A percentile compares a stretch with the other conserved stretches of the same genome.
Evolutionary conservation across 2,888 invertebrate species (phyloP).

Genomic region (Calameuta idolon): DNA sequence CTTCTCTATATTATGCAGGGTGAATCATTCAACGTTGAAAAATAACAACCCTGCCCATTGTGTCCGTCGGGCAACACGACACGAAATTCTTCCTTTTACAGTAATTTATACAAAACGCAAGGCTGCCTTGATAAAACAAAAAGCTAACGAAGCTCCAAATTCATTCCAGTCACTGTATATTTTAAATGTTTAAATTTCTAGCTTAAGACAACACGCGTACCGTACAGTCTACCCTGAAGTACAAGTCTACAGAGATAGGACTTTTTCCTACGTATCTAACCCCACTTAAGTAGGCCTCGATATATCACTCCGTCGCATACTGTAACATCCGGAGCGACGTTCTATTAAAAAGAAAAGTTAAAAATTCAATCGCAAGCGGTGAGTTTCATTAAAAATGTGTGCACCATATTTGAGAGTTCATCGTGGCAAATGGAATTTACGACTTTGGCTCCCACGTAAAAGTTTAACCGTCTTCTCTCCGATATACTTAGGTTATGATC

Average conservation of each 20-base stretch:
- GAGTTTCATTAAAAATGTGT: background rate
- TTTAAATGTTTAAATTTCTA: background rate
- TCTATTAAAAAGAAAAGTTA: background rate
- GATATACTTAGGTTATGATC: background rate
- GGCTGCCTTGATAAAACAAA: background rate
- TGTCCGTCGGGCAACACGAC: background rate
- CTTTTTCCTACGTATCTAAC: background rate
- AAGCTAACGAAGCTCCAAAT: background rate
- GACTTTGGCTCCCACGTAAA: background rate
- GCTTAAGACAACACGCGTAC: background rate
- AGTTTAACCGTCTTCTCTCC: background rate
- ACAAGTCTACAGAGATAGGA: background rate
- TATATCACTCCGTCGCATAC: background rate
- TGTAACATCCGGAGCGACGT: background rate
- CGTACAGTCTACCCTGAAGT: background rate
- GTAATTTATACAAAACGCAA: background rate
- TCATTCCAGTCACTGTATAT: background rate
- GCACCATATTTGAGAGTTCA: background rate
- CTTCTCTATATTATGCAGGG: slow-evolving; percentile 8
- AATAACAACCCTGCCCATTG: background rate
- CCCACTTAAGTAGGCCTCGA: background rate
- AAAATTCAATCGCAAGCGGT: background rate
- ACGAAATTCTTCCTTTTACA: background rate
- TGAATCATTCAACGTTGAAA: slow-evolving; percentile 11
- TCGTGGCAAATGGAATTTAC: background rate